Evolutionary conservation across 2,797 vertebrate species (phyloP), one percentile per base, ranked within the genome.

Genomic region (Hemitrygon akajei): DNA sequence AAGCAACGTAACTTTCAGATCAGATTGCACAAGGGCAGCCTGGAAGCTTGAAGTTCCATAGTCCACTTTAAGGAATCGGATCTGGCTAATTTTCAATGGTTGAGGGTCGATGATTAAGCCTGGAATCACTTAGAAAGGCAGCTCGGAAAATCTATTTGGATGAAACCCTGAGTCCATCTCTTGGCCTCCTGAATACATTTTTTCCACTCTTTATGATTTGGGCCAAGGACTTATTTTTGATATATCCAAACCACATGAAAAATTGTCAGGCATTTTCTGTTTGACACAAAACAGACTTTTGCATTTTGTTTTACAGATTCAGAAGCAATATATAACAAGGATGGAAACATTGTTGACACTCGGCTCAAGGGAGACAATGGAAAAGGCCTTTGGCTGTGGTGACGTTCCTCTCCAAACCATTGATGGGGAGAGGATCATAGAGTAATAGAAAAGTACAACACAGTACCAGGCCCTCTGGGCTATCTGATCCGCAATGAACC

Each of bases 101-200:
- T 7, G 10, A 0, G 11, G 7, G 60, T 69, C 18, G 7, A 89
- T 22, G 60, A 63, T 37, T 37, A 2, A 7, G 60, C 16, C 18
- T 89, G 60, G 60, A 89, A 37, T 37, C 60, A 89, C 14, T 89
- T 66, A 37, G 56, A 87, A 87, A n/a, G 30, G 58, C 12, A 30
- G n/a, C 60, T n/a, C 30, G 86, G 60, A 69, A 89, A 89, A 22
- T 22, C n/a, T 89, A 69, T 66, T 89, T 89, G 20, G 63, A 89
- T 37, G 86, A 16, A 89, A 89, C n/a, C 0, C 30, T 37, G 86
- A 69, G n/a, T 7, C 86, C n/a, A n/a, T 7, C 34, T 63, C 20
- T 69, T 69, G 86, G 86, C 86, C 66, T 34, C 86, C n/a, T 20
- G 20, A 69, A 5, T 69, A 37, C 86, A 89, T 89, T 89, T 69